phyloP scores from a whole-genome alignment of 2,113 vertebrate species.

The Ceuthmochares aereus region DNA sequence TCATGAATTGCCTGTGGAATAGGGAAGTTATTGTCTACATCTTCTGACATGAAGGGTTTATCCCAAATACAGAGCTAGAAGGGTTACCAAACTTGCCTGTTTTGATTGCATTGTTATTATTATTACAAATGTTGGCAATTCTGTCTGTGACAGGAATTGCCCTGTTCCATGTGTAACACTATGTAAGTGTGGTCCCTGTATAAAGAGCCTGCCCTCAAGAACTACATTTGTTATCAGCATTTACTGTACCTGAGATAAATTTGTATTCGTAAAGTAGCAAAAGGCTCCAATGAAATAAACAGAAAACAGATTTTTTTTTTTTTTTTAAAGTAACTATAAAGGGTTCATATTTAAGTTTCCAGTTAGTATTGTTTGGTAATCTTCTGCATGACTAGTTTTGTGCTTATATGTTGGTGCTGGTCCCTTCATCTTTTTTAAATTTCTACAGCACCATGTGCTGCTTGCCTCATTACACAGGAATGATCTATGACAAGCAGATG shows the following conservation, averaged over 20 bases:
- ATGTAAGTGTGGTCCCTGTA: not conserved
- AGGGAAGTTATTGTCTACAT: not conserved
- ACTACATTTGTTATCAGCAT: not conserved
- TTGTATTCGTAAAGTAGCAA: not conserved
- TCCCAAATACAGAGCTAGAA: not conserved
- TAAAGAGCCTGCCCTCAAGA: not conserved
- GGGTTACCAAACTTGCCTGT: not conserved
- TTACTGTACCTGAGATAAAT: not conserved
- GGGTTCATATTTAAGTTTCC: not conserved
- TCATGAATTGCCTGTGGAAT: not conserved
- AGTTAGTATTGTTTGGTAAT: constrained; percentile 28
- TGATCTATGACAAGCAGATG: constrained; percentile 28
- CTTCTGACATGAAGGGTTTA: not conserved
- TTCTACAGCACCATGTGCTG: constrained; percentile 36
- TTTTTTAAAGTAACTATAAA: not conserved
- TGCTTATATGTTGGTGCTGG: not conserved
- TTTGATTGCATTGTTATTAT: not conserved
- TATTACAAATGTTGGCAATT: not conserved
- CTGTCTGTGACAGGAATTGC: not conserved
- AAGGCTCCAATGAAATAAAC: not conserved
- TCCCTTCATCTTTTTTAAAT: constrained; percentile 48
- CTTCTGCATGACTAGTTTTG: constrained; percentile 26
- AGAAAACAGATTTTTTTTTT: not conserved
- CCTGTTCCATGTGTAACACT: not conserved
- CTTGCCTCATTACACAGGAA: constrained; percentile 60